A percentile compares a stretch with the other conserved stretches of the same genome.
These are phyloP conservation scores for Ephydatia muelleri DNA, from an alignment of 37 sponge, comb jelly and placozoan species.

Conservation along the genomic window DNA sequence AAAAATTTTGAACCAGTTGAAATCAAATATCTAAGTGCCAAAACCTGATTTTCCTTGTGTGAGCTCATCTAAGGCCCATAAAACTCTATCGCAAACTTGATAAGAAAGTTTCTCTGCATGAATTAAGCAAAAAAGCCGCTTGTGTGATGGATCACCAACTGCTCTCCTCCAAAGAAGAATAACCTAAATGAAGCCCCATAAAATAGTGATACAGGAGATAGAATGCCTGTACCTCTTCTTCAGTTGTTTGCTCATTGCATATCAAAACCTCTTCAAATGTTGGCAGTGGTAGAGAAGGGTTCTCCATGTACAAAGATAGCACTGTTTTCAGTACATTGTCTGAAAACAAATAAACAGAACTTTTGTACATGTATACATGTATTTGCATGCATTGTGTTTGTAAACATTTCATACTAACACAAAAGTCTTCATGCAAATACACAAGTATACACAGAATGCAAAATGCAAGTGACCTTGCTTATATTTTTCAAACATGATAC, in stretches of 20 bases:
- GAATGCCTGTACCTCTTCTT: constrained; percentile 87
- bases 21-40: not conserved
- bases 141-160: constrained; percentile 24
- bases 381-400: too few relatives aligned
- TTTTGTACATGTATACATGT: not conserved
- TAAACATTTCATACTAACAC: too few relatives aligned
- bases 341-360: constrained; percentile 16
- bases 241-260: constrained; percentile 57
- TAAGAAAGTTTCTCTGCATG: constrained; percentile 36
- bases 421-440: not conserved
- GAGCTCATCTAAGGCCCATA: not conserved
- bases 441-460: too few relatives aligned
- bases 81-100: constrained; percentile 37
- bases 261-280: constrained; percentile 62
- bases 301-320: constrained; percentile 52
- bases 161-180: constrained; percentile 52
- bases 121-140: constrained; percentile 39
- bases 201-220: too few relatives aligned
- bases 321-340: constrained; percentile 49
- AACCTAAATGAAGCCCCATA: too few relatives aligned
- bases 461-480: too few relatives aligned
- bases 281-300: constrained; percentile 53
- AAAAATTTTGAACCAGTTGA: not conserved
- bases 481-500: too few relatives aligned
- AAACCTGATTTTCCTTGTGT: constrained; percentile 25